Percentiles rank a stretch among this genome's conserved stretches.
These are phyloP conservation scores for Alouatta palliata DNA, from an alignment of 2,113 vertebrate genomes.

Conservation along the genomic window DNA sequence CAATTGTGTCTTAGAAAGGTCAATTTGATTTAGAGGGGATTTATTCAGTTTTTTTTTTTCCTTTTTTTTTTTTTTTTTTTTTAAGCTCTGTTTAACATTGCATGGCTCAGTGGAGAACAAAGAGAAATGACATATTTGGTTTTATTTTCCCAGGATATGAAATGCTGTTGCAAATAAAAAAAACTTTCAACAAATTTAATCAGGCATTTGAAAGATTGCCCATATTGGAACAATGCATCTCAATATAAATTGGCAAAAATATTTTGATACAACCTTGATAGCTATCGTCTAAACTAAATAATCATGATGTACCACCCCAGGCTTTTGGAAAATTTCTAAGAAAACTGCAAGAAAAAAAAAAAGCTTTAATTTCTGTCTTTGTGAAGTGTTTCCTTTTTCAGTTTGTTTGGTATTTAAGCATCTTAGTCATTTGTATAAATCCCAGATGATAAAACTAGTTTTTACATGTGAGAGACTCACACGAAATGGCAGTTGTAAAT, in stretches of 20 bases:
- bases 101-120: slow-evolving; percentile 75
- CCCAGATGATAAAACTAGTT: background rate
- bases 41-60: slow-evolving; percentile 50
- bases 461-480: background rate
- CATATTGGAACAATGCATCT: slow-evolving; percentile 45
- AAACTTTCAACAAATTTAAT: slow-evolving; percentile 63
- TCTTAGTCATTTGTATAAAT: slow-evolving; percentile 24
- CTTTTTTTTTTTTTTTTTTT: too few species aligned
- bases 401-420: background rate
- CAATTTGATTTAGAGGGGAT: slow-evolving; percentile 67
- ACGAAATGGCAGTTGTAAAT: background rate
- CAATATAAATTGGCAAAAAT: slow-evolving; percentile 61
- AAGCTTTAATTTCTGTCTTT: background rate
- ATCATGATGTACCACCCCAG: background rate
- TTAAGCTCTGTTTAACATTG: slow-evolving; percentile 65
- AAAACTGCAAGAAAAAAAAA: background rate
- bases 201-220: slow-evolving; percentile 65
- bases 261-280: slow-evolving; percentile 63
- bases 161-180: slow-evolving; percentile 64
- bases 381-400: background rate
- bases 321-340: slow-evolving; percentile 21
- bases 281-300: slow-evolving; percentile 55
- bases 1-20: slow-evolving; percentile 47
- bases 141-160: slow-evolving; percentile 77
- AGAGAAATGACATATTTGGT: slow-evolving; percentile 71